Conservation (phyloP, 2,888 invertebrate genomes). For the Caenorhabditis virilis region DNA sequence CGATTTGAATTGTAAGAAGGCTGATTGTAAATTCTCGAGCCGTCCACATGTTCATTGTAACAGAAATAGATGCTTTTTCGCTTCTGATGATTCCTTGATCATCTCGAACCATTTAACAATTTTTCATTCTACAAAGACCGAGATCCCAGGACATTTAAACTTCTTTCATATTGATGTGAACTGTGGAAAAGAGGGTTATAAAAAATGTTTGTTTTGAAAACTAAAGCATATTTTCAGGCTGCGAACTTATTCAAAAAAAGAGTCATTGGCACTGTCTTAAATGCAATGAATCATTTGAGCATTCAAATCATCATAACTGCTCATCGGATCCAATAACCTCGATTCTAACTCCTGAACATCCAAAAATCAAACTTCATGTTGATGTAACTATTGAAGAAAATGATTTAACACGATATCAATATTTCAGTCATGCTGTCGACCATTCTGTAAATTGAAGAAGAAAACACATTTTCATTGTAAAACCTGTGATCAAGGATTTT, state of each 20-base stretch:
- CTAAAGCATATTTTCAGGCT: too few relatives aligned
- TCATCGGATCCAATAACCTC: background rate
- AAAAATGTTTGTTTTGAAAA: too few relatives aligned
- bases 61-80: slow-evolving; percentile 37
- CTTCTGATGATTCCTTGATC: slow-evolving; percentile 41
- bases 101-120: slow-evolving; percentile 38
- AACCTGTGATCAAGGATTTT: slow-evolving; percentile 52
- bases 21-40: slow-evolving; percentile 19
- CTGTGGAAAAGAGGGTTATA: slow-evolving; percentile 2
- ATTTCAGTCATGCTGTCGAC: slow-evolving; percentile 42
- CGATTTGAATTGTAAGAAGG: slow-evolving; percentile 19
- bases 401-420: background rate
- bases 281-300: slow-evolving; percentile 19
- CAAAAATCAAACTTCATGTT: too few relatives aligned
- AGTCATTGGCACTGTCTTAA: slow-evolving; percentile 45
- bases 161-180: slow-evolving; percentile 24
- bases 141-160: slow-evolving; percentile 13
- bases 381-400: slow-evolving; percentile 7
- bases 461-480: slow-evolving; percentile 52
- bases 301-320: background rate
- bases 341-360: too few relatives aligned
- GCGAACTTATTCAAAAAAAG: slow-evolving; percentile 23
- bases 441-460: slow-evolving; percentile 56
- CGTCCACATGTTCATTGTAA: slow-evolving; percentile 39
- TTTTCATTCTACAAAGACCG: slow-evolving; percentile 20